Conservation (phyloP, 2,797 vertebrate species). For the Fundulus diaphanus region DNA sequence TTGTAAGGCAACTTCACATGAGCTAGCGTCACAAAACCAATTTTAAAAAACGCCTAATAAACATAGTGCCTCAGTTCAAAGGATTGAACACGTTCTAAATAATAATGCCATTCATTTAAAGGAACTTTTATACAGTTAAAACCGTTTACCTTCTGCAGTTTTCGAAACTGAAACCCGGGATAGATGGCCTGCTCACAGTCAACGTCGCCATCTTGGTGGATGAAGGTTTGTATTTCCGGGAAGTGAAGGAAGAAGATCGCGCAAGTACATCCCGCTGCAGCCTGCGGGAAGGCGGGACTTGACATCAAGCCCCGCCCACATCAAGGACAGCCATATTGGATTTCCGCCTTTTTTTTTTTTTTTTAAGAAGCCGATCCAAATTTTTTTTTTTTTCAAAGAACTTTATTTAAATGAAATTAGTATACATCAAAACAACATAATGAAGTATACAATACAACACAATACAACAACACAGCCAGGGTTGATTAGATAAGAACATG, state of each 20-base stretch:
- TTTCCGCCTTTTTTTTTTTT: too few species aligned
- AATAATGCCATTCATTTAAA: accelerated
- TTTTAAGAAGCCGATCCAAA: too few species aligned
- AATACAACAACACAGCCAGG: too few species aligned
- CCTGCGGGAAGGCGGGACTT: too few species aligned
- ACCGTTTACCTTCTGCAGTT: constrained; percentile 88
- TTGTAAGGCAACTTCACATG: constrained; percentile 22
- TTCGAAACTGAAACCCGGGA: constrained; percentile 90
- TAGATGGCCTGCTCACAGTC: constrained; percentile 66
- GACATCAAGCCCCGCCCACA: too few species aligned
- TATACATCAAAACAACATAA: too few species aligned
- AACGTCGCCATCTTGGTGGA: constrained; percentile 86
- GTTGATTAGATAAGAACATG: too few species aligned
- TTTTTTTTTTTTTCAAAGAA: too few species aligned
- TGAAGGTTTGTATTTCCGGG: constrained; percentile 67
- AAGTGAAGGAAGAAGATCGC: constrained; percentile 54
- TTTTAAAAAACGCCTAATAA: not conserved
- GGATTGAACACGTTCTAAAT: accelerated
- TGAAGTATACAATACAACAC: too few species aligned
- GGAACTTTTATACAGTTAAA: accelerated
- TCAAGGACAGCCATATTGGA: too few species aligned
- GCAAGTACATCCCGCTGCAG: too few species aligned
- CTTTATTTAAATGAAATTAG: too few species aligned
- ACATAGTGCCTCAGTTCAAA: accelerated
- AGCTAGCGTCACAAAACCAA: constrained; percentile 30